These are phyloP conservation scores for Phanerotoma sp. DNA, from an alignment of 2,888 invertebrate species.

Conservation along the genomic window DNA sequence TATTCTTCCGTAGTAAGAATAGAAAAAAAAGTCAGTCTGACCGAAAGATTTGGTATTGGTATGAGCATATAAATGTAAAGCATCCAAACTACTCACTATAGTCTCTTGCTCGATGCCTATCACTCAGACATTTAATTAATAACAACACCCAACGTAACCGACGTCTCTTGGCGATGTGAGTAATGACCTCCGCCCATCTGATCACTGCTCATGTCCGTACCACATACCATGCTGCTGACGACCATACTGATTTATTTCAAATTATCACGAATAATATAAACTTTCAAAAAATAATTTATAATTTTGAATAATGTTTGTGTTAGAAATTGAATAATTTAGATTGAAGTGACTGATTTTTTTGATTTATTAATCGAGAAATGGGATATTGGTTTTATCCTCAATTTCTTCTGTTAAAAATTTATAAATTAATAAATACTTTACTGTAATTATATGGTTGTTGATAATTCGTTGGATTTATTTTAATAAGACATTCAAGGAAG, in stretches of 20 bases:
- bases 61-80: constrained; percentile 5
- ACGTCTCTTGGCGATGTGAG: constrained; percentile 51
- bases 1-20: not conserved
- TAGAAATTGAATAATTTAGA: too few species aligned
- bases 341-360: too few species aligned
- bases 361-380: too few species aligned
- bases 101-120: constrained; percentile 47
- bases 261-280: constrained; percentile 43
- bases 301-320: not conserved
- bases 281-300: constrained; percentile 9
- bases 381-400: too few species aligned
- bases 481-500: too few species aligned
- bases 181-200: constrained; percentile 54
- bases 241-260: constrained; percentile 44
- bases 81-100: constrained; percentile 3
- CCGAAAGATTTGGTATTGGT: constrained; percentile 27
- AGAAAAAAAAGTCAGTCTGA: constrained; percentile 8
- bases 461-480: too few species aligned
- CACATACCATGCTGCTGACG: constrained; percentile 32
- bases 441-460: too few species aligned
- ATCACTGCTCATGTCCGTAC: constrained; percentile 43
- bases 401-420: too few species aligned
- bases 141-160: constrained; percentile 52
- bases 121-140: constrained; percentile 55
- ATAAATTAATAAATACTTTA: too few species aligned